phyloP scores from a whole-genome alignment of 1,140 invertebrate genomes.

The Psilanteris sp. region DNA sequence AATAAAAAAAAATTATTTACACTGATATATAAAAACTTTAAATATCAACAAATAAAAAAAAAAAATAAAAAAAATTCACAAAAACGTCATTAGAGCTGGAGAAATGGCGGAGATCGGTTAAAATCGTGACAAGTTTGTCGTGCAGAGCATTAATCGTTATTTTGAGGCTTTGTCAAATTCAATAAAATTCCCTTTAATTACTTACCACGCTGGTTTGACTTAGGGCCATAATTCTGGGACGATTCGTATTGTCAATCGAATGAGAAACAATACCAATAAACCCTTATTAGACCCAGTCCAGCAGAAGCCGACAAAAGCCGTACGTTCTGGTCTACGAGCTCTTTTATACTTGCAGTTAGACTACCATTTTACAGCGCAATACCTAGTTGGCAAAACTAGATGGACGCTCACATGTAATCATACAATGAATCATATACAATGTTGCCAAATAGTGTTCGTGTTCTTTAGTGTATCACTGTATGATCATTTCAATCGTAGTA shows the following conservation, averaged over 20 bases:
- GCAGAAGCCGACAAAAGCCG: conserved; percentile 60
- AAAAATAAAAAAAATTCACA: too few relatives aligned
- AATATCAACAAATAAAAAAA: too few relatives aligned
- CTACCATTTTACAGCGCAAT: conserved; percentile 48
- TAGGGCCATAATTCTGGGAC: conserved; percentile 69
- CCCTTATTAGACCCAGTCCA: conserved; percentile 50
- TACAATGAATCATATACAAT: conserved; percentile 2
- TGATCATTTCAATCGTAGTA: too few relatives aligned
- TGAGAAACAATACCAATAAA: conserved; percentile 53
- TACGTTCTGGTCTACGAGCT: conserved; percentile 44
- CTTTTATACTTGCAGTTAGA: conserved; percentile 53
- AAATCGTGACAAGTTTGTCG: conserved; percentile 25
- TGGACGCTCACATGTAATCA: conserved; percentile 8
- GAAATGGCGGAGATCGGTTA: too few relatives aligned
- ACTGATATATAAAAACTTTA: too few relatives aligned
- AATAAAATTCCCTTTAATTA: conserved; percentile 62
- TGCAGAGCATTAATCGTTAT: conserved; percentile 11
- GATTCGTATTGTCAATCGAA: conserved; percentile 58
- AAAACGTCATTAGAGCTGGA: conserved; percentile 18
- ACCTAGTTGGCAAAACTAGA: conserved; percentile 52
- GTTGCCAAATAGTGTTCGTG: conserved; percentile 25
- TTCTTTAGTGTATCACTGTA: too few relatives aligned
- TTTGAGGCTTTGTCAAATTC: conserved; percentile 29
- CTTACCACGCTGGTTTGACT: conserved; percentile 82
- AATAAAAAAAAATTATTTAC: too few relatives aligned